Evolutionary conservation across 2,797 vertebrate species (phyloP), one percentile per base, ranked within the genome.

Genomic region (Vultur gryphus): DNA sequence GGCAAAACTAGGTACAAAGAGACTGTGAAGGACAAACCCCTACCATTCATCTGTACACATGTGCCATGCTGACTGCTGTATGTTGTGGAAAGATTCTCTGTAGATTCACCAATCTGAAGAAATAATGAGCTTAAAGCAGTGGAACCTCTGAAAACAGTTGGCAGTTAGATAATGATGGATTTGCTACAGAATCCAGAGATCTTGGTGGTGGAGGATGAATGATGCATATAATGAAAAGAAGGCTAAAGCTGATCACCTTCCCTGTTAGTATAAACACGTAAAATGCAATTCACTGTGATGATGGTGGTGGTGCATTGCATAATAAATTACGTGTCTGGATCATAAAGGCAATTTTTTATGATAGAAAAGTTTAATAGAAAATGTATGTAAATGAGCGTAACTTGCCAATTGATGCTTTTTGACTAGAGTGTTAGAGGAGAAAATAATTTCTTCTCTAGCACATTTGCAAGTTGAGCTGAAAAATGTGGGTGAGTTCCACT

Each of bases 51-150:
- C 97, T 97, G 94, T 96, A 93, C 76, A 97, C 91, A 95, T 83
- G 85, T 95, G 92, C 96, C 95, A 90, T 97, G 97, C 97, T 97
- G 97, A 76, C 96, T 96, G 95, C 96, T 97, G 90, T 75, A 92
- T 95, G 95, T 95, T 97, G 96, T 94, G 88, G 95, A 97, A 95
- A 97, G 97, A 96, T 90, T 93, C 84, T 97, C 97, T 96, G 94
- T 93, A 96, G 93, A 90, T 96, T 97, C 93, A 94, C 95, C 96
- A 98, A 94, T 97, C 49, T 75, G 89, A 97, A 92, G 96, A 98
- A 98, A 98, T 98, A 98, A 98, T 98, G 98, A 98, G 97, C 98
- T 98, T 98, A 98, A 98, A 98, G 97, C 96, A 93, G 96, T 64
- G 93, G 90, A 96, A 96, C 89, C 96, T 98, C 97, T 98, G 96